Base-by-base conservation (phyloP, 2,113 vertebrate genomes). In the Oxyura jamaicensis region DNA sequence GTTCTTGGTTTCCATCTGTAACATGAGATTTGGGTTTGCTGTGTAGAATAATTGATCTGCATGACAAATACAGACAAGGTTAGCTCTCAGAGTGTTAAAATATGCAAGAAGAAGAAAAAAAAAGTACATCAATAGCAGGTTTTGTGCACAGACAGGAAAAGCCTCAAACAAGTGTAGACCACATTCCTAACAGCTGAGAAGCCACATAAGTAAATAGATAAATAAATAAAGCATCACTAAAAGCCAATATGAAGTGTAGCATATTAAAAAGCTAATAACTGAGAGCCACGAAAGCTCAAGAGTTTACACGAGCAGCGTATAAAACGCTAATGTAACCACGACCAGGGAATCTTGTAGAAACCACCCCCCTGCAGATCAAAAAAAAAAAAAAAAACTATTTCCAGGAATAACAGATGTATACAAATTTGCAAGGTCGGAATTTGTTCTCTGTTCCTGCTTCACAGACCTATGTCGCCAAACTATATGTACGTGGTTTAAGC, bases 261-360 rank as follows among this genome's bases (percentile, higher is more conserved):
- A 62, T 77, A 89, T 92, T 95, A 79, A 93, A 95, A 82, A 83
- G 46, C 66, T 92, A 68, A 91, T 65, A 89, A n/a, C 25, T 20
- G 29, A 91, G 41, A 65, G 39, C 44, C 46, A 77, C 19, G 63
- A 93, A 91, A 91, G 53, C 84, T 79, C 58, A 58, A 44, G 58
- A 86, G 87, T 91, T 95, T 90, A 80, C 52, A 83, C 25, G 59
- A 86, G 28, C 59, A 93, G 44, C 67, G 28, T 80, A 80, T 91
- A 86, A 94, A 94, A 90, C 23, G 14, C 41, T 55, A 74, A 88
- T 80, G 18, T 85, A 83, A 69, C 67, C 83, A 87, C 41, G 20
- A 62, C 19, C n/a, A 74, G 63, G 46, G 52, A 88, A 67, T 19
- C 63, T 59, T 26, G 46, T 59, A 88, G 82, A 83, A 95, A 86